Evolutionary conservation across 2,888 invertebrate species (phyloP).

Genomic region (Priocnemis perturbator): DNA sequence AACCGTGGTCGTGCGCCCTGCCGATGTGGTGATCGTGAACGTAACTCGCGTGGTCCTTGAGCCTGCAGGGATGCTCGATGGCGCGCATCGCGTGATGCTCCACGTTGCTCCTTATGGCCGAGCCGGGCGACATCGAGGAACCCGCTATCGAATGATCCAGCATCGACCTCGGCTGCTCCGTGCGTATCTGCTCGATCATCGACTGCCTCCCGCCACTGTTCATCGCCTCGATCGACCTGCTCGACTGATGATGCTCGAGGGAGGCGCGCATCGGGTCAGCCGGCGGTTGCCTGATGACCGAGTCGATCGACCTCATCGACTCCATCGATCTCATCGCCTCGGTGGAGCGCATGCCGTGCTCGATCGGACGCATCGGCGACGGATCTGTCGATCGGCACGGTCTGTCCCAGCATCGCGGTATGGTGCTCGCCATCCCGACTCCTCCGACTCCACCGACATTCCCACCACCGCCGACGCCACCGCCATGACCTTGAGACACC

Average conservation of each 20-base stretch:
- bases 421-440: slow-evolving; percentile 47
- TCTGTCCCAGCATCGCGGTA: slow-evolving; percentile 70
- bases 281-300: slow-evolving; percentile 64
- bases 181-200: slow-evolving; percentile 50
- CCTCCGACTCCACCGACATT: slow-evolving; percentile 44
- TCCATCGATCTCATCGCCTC: slow-evolving; percentile 73
- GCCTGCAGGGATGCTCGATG: slow-evolving; percentile 69
- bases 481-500: slow-evolving; percentile 67
- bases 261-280: slow-evolving; percentile 45
- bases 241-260: slow-evolving; percentile 60
- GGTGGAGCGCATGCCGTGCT: slow-evolving; percentile 68
- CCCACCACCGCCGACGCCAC: slow-evolving; percentile 25
- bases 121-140: slow-evolving; percentile 42
- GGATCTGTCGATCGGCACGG: slow-evolving; percentile 72
- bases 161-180: slow-evolving; percentile 55
- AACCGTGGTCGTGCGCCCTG: slow-evolving; percentile 67
- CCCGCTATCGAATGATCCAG: slow-evolving; percentile 54
- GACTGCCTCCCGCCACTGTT: slow-evolving; percentile 37
- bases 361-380: slow-evolving; percentile 71
- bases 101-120: slow-evolving; percentile 49
- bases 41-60: slow-evolving; percentile 66
- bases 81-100: slow-evolving; percentile 66
- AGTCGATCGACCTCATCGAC: slow-evolving; percentile 72
- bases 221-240: slow-evolving; percentile 66
- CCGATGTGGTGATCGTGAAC: slow-evolving; percentile 67